A percentile compares a stretch with the other conserved stretches of the same genome.
These are phyloP conservation scores for Hetaerina titia DNA, from an alignment of 2,888 invertebrate genomes.

Conservation along the genomic window DNA sequence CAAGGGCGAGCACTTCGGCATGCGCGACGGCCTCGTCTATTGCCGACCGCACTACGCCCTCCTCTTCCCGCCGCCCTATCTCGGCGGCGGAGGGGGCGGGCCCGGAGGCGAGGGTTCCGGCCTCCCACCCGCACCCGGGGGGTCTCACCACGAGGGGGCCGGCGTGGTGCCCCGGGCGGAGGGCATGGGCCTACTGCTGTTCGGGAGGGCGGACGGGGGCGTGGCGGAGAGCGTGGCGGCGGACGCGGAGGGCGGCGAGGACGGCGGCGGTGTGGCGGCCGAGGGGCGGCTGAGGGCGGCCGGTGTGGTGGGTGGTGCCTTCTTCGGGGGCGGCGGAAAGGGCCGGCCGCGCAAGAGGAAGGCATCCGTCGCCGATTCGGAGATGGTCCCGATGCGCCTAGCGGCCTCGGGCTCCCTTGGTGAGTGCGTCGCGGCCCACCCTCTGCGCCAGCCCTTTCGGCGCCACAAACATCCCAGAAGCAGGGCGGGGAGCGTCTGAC, in stretches of 20 bases:
- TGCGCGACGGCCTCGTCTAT: constrained; percentile 88
- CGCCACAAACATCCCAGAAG: not conserved
- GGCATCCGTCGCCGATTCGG: constrained; percentile 74
- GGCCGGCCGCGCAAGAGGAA: constrained; percentile 90
- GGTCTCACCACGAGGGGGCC: constrained; percentile 62
- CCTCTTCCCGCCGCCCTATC: constrained; percentile 75
- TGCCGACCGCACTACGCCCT: constrained; percentile 86
- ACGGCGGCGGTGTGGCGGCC: constrained; percentile 67
- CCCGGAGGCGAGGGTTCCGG: not conserved
- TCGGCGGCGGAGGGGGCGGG: constrained; percentile 25
- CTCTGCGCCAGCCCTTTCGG: not conserved
- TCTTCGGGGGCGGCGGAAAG: constrained; percentile 84
- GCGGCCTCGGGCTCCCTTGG: constrained; percentile 68
- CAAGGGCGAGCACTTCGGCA: constrained; percentile 95
- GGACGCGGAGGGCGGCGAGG: constrained; percentile 59
- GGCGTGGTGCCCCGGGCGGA: constrained; percentile 13
- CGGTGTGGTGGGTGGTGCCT: constrained; percentile 75
- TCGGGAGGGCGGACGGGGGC: constrained; percentile 28
- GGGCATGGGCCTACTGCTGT: constrained; percentile 67
- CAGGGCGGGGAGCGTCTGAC: no score
- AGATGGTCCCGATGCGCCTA: constrained; percentile 62
- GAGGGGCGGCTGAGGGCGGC: constrained; percentile 67
- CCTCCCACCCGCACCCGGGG: constrained; percentile 67
- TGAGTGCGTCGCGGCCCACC: constrained; percentile 44
- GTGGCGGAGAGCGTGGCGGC: constrained; percentile 55